Evolutionary conservation across 92 coral and sea anemone genomes (phyloP).

Genomic region (Phenganax stokvisi): DNA sequence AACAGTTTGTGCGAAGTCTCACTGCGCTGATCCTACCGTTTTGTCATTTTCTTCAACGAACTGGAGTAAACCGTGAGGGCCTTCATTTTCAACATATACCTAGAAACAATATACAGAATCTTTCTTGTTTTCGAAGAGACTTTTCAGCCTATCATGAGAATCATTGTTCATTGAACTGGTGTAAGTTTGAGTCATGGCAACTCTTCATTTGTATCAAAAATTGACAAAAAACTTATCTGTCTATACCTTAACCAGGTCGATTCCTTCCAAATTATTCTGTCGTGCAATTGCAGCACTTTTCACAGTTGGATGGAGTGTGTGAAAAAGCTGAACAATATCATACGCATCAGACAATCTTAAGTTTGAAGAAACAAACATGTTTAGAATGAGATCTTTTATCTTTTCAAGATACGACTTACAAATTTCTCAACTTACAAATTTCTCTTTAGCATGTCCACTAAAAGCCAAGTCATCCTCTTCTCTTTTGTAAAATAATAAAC

Average conservation of each 20-base stretch:
- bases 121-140: neutral
- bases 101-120: neutral
- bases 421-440: slow-evolving; percentile 51
- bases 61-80: slow-evolving; percentile 28
- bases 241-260: slow-evolving; percentile 62
- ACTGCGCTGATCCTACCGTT: neutral
- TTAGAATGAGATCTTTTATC: neutral
- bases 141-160: too few species aligned
- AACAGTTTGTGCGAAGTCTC: too few species aligned
- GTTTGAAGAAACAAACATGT: neutral
- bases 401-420: neutral
- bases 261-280: slow-evolving; percentile 55
- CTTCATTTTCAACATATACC: slow-evolving; percentile 22
- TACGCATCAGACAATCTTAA: slow-evolving; percentile 68
- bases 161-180: neutral
- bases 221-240: neutral
- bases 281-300: slow-evolving; percentile 52
- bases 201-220: neutral
- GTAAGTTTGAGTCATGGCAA: neutral
- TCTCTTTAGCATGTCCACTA: slow-evolving; percentile 67
- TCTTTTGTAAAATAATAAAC: slow-evolving; percentile 66
- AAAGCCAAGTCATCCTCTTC: slow-evolving; percentile 53
- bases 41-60: slow-evolving; percentile 19
- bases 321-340: slow-evolving; percentile 64
- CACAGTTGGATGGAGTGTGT: slow-evolving; percentile 65